A percentile compares a stretch with the other conserved stretches of the same genome.
Evolutionary conservation across 2,113 vertebrate species (phyloP).

Genomic region (Epinephelus lanceolatus): DNA sequence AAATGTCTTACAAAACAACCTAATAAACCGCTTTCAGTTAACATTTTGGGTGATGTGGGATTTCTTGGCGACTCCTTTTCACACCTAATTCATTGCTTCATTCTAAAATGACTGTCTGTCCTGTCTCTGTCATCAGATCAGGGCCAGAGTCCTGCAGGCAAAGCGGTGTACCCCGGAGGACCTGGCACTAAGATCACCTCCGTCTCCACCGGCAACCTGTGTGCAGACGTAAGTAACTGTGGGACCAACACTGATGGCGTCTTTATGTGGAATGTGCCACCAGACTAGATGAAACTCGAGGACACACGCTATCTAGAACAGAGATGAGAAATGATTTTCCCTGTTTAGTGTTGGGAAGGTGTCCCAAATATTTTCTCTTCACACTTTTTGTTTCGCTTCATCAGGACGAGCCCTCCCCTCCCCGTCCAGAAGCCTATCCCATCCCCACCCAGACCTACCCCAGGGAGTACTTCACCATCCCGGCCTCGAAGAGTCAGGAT

Average conservation of each 20-base stretch:
- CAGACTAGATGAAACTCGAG: background rate
- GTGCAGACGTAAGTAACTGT: conserved; percentile 91
- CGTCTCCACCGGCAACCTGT: conserved; percentile 98
- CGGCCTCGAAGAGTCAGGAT: conserved; percentile 94
- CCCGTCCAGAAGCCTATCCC: conserved; percentile 94
- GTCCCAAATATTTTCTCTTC: conserved; percentile 7
- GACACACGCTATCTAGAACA: conserved; percentile 4
- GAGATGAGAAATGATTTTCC: conserved; percentile 28
- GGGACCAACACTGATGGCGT: background rate
- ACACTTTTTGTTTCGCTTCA: background rate
- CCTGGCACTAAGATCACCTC: conserved; percentile 96
- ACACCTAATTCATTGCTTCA: background rate
- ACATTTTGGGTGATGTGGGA: background rate
- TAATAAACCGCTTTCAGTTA: background rate
- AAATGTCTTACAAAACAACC: background rate
- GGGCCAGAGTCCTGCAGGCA: conserved; percentile 93
- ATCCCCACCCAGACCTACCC: conserved; percentile 98
- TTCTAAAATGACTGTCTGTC: background rate
- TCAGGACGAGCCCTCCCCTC: conserved; percentile 91
- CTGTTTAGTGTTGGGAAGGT: background rate
- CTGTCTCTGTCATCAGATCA: conserved; percentile 86
- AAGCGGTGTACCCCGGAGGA: conserved; percentile 88
- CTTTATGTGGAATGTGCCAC: conserved; percentile 49
- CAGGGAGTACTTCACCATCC: conserved; percentile 98
- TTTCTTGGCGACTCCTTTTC: background rate